Base-by-base conservation (phyloP, 1,140 invertebrate genomes). In the Drosophila ercepeae region DNA sequence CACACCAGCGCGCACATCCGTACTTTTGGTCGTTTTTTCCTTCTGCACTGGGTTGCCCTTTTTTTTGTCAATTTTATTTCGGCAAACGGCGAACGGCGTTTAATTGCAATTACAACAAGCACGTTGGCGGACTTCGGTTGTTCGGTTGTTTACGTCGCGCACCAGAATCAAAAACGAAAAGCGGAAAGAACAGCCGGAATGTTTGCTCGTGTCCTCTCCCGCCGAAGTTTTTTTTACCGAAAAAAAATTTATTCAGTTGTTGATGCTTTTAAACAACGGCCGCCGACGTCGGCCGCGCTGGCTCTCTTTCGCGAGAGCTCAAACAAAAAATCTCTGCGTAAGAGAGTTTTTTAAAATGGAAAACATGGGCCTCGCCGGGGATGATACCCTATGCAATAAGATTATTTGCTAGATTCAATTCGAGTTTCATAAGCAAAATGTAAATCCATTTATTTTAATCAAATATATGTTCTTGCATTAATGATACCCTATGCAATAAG, bases 11-110 rank as follows among this genome's bases (percentile, higher is more conserved):
- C 48, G 59, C 39, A 46, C 21, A 51, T 32, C 39, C 19, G 29
- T 27, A 32, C 45, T 49, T 34, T 45, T 39, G 78, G 29, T 32
- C 11, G 9, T 68, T 39, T 53, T 16, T 58, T 39, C 50, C 61
- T 77, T 83, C 72, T 79, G 75, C 81, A 84, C 81, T 84, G 76
- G 76, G 70, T 75, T 70, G 14, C 53, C 69, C 50, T 46, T 55
- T 46, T 73, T 65, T 58, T 73, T 61, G 45, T 46, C 16, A 75
- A 61, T 18, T 42, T 74, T 54, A 76, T 86, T 84, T 84, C 34
- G 58, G 51, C 58, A 49, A 54, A 29, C 64, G 41, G 64, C 52
- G 44, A 67, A 29, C 64, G 41, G 64, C 52, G 44, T 63, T 71
- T 75, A 72, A 70, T 64, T 65, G 44, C 49, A 79, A 50, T 61